Conservation (phyloP, 2,113 vertebrate species). For the Urocynchramus pylzowi region DNA sequence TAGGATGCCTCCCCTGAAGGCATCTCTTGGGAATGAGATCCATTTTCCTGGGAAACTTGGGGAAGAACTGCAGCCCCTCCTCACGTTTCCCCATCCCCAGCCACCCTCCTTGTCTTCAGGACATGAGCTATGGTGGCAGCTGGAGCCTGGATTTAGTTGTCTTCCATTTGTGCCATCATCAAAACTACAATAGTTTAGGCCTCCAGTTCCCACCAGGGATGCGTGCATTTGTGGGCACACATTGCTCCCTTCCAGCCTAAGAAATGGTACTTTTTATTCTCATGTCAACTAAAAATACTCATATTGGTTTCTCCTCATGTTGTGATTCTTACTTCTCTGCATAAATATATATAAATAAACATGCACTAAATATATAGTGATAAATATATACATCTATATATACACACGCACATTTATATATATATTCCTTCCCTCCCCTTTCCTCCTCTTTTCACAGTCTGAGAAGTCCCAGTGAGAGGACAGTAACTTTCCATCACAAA, state of each 20-base stretch:
- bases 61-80: rapidly evolving
- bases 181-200: background rate
- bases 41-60: background rate
- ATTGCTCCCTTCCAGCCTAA: background rate
- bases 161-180: background rate
- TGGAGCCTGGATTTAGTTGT: background rate
- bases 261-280: background rate
- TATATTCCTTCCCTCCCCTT: background rate
- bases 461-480: background rate
- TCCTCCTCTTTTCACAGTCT: background rate
- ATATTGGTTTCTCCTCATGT: background rate
- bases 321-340: background rate
- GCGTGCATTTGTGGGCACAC: rapidly evolving
- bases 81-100: background rate
- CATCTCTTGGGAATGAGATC: no score
- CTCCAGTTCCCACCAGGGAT: background rate
- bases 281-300: background rate
- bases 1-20: background rate
- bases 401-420: background rate
- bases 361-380: background rate
- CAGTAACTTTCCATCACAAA: conserved; percentile 22
- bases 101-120: background rate
- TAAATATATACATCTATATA: background rate
- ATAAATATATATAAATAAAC: background rate
- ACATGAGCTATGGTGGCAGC: background rate